These are phyloP conservation scores for Malachius bipustulatus DNA, from an alignment of 2,888 invertebrate genomes.

Conservation along the genomic window DNA sequence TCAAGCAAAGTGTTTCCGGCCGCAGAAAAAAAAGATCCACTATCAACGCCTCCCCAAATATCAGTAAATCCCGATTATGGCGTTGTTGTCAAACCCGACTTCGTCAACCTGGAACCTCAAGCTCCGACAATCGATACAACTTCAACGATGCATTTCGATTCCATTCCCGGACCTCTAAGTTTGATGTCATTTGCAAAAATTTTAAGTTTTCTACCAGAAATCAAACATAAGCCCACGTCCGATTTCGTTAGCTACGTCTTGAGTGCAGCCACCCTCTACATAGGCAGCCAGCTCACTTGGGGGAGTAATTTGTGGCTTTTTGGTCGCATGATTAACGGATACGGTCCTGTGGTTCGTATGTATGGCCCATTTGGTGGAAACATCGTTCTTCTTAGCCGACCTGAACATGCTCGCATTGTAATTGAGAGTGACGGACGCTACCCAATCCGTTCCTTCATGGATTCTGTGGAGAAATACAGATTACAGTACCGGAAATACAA, in stretches of 20 bases:
- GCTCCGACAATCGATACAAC: not conserved
- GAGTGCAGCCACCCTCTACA: slow-evolving; percentile 2
- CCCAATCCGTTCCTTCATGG: slow-evolving; percentile 49
- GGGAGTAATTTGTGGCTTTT: slow-evolving; percentile 37
- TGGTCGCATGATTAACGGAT: slow-evolving; percentile 39
- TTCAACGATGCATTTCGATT: not conserved
- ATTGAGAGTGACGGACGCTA: slow-evolving; percentile 48
- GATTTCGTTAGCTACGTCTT: not conserved
- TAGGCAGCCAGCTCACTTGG: slow-evolving; percentile 37
- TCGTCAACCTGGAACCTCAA: not conserved
- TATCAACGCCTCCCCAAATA: not conserved
- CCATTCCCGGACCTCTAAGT: slow-evolving; percentile 1
- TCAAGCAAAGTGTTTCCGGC: no score
- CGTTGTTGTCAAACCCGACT: not conserved
- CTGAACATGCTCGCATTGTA: slow-evolving; percentile 51
- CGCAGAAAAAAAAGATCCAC: no score
- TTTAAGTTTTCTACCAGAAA: slow-evolving; percentile 1
- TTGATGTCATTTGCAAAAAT: not conserved
- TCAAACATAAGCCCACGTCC: not conserved
- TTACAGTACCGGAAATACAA: slow-evolving; percentile 42
- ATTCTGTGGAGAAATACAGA: slow-evolving; percentile 53
- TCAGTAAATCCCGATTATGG: not conserved
- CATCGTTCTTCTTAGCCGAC: slow-evolving; percentile 50
- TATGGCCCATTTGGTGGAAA: slow-evolving; percentile 52
- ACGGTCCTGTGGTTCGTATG: slow-evolving; percentile 54